phyloP scores from a whole-genome alignment of 2,113 vertebrate genomes.

The Microcebus tavaratra region DNA sequence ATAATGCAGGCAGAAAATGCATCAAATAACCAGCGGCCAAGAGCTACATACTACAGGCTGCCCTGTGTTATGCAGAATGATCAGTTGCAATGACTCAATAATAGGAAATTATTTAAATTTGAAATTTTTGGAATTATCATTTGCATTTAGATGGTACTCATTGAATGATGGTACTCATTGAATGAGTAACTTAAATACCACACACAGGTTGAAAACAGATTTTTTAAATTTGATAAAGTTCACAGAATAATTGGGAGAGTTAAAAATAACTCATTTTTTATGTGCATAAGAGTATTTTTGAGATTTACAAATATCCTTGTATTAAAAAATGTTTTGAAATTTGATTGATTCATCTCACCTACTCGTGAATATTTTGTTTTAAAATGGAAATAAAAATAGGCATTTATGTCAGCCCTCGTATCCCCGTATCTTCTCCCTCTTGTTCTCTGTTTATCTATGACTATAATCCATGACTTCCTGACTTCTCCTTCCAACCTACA shows the following conservation, averaged over 20 bases:
- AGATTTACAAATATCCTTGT: neutral
- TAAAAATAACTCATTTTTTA: neutral
- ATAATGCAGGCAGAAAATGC: neutral
- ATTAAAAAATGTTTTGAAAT: neutral
- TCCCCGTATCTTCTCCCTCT: neutral
- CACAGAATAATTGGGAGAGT: neutral
- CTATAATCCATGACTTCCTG: too few species aligned
- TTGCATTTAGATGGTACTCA: neutral
- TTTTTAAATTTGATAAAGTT: neutral
- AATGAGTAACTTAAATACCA: neutral
- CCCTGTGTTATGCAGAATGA: neutral
- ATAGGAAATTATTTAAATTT: neutral
- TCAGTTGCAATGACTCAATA: neutral
- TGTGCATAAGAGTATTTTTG: neutral
- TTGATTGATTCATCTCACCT: neutral
- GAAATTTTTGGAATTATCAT: neutral
- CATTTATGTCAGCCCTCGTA: neutral
- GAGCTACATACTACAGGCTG: neutral
- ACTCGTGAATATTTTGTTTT: slow-evolving; percentile 4
- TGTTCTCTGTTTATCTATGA: neutral
- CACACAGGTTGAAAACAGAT: neutral
- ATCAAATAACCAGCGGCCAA: neutral
- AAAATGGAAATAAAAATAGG: neutral
- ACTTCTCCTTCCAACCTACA: too few species aligned
- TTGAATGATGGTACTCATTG: neutral